A percentile compares a stretch with the other conserved stretches of the same genome.
Conservation (phyloP, 2,888 invertebrate species). For the Tipula unca region DNA sequence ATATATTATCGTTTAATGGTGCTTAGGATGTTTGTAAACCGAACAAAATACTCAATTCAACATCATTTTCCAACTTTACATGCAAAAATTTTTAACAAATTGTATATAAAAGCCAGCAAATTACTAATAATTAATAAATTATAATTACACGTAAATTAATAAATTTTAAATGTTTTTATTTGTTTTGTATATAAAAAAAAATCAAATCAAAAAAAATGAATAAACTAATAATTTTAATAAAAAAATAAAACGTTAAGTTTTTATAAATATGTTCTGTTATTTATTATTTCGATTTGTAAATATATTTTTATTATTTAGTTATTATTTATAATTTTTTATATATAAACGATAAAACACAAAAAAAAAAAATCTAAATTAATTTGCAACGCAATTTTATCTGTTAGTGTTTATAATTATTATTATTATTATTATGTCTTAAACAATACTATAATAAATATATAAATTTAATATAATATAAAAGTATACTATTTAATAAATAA, state of each 20-base stretch:
- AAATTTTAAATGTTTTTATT: not conserved
- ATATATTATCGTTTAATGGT: slow-evolving; percentile 18
- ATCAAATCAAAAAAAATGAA: not conserved
- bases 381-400: not conserved
- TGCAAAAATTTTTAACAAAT: not conserved
- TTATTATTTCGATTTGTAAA: not conserved
- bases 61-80: not conserved
- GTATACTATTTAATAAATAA: slow-evolving; percentile 8
- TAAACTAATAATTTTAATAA: not conserved
- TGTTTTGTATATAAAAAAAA: not conserved
- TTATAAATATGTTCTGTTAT: not conserved
- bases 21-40: slow-evolving; percentile 17
- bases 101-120: not conserved
- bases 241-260: not conserved
- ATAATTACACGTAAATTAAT: not conserved
- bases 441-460: not conserved
- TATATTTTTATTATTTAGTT: not conserved
- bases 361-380: not conserved
- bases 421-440: not conserved
- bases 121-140: not conserved
- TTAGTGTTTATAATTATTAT: slow-evolving; percentile 1
- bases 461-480: not conserved
- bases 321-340: not conserved
- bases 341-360: not conserved
- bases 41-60: not conserved